Base-by-base conservation (phyloP, 2,797 vertebrate species). In the Morus bassanus region DNA sequence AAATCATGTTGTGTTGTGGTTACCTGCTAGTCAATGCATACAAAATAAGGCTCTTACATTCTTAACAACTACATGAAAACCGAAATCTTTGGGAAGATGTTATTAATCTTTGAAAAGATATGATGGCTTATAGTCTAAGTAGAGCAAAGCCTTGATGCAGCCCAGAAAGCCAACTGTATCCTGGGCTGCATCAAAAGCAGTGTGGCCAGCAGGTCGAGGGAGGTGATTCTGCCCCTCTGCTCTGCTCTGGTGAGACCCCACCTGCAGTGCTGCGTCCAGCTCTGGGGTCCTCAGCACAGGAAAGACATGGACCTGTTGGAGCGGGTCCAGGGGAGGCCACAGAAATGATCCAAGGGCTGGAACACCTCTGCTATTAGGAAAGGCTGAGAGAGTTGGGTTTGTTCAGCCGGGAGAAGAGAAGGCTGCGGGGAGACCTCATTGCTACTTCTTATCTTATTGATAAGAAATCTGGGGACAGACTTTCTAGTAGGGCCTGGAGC, bases 181-280 rank as follows among this genome's bases (percentile, higher is more conserved):
- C 50, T 57, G 57, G 28, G 6, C 10, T 43, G 3, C 28, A 59
- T 63, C 56, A 25, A 7, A 69, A 86, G 46, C 1, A 48, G 2
- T 0, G 0, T 37, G 37, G 22, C 11, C 31, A 83, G 2, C 10
- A 35, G 46, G 11, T 2, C 0, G 0, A 35, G 30, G 30, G 35
- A 37, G 33, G 5, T 2, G 51, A 63, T 89, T 57, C 22, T 74
- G 1, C 43, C 33, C 3, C 28, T 85, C 11, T 78, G 0, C 46
- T 88, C 48, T 2, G 2, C 54, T 33, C 24, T 61, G 2, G 6
- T 60, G 50, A 65, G 14, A 57, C 4, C n/a, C 30, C 16, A 33
- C 23, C 17, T 68, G 67, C 2, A 56, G 24, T 30, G 0, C 17
- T 64, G 23, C 0, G 0, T 79, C 39, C 54, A 28, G 50, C 4